A percentile compares a stretch with the other conserved stretches of the same genome.
Conservation (phyloP, 2,888 invertebrate species). For the Nyleta sp. region DNA sequence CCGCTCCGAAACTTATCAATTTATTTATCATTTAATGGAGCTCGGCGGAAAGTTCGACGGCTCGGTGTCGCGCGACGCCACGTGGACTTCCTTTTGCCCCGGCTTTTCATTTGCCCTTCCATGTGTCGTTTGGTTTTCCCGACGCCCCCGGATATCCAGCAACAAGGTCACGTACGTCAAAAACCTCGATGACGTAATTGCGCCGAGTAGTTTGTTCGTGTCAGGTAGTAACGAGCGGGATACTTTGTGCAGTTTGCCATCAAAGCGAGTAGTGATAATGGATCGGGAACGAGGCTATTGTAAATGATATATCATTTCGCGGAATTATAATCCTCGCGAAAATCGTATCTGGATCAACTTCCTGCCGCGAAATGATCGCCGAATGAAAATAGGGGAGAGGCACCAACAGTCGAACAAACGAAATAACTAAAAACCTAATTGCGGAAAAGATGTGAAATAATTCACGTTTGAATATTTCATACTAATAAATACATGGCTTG, state of each 20-base stretch:
- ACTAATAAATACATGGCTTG: too few relatives aligned
- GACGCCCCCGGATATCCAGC: not conserved
- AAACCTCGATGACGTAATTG: constrained; percentile 38
- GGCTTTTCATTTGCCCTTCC: not conserved
- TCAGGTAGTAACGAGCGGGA: constrained; percentile 32
- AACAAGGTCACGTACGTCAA: constrained; percentile 36
- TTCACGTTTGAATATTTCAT: too few relatives aligned
- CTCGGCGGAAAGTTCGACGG: not conserved
- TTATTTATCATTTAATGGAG: constrained; percentile 7
- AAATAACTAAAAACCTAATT: too few relatives aligned
- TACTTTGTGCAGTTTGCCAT: constrained; percentile 33
- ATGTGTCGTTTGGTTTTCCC: not conserved
- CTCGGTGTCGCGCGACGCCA: too few relatives aligned
- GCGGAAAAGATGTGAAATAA: too few relatives aligned
- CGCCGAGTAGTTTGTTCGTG: constrained; percentile 27
- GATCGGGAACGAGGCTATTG: constrained; percentile 33
- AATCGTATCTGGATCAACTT: constrained; percentile 16
- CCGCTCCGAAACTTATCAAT: not conserved
- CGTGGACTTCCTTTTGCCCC: not conserved
- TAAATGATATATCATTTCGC: constrained; percentile 44
- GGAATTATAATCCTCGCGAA: constrained; percentile 27
- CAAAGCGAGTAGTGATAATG: constrained; percentile 38
- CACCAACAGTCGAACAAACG: too few relatives aligned
- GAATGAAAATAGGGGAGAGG: too few relatives aligned
- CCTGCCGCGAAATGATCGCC: not conserved